These are phyloP conservation scores for Apogon talboti DNA, from an alignment of 2,797 vertebrate genomes.

Conservation along the genomic window DNA sequence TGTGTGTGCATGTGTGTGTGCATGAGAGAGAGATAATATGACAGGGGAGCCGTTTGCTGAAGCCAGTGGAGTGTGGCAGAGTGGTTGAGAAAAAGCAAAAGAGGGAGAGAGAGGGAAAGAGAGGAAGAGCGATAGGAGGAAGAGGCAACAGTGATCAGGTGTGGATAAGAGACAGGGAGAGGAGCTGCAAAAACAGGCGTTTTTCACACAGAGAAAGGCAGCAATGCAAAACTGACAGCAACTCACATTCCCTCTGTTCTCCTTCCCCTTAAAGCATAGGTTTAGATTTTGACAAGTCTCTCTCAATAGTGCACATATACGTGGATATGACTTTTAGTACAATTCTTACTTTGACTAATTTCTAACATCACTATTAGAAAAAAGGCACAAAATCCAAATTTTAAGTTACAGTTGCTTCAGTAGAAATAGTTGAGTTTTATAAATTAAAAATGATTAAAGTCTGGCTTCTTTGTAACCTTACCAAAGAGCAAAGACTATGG, in stretches of 20 bases:
- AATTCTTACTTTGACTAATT: neutral
- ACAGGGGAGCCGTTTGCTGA: conserved; percentile 73
- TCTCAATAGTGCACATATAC: neutral
- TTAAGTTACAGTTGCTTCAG: neutral
- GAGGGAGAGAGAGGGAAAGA: conserved; percentile 8
- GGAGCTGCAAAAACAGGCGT: conserved; percentile 69
- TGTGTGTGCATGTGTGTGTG: conserved; percentile 9
- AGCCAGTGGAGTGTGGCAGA: conserved; percentile 81
- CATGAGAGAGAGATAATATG: conserved; percentile 56
- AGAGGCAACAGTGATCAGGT: conserved; percentile 65
- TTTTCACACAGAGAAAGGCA: conserved; percentile 73
- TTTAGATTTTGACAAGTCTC: conserved; percentile 10
- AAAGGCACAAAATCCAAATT: neutral
- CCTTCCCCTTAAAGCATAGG: neutral
- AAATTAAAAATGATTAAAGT: too few species aligned
- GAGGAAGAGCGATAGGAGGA: conserved; percentile 25
- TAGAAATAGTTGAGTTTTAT: neutral
- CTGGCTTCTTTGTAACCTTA: neutral
- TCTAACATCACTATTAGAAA: neutral
- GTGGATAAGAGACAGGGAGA: conserved; percentile 60
- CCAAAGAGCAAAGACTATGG: neutral
- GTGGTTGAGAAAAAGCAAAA: conserved; percentile 51
- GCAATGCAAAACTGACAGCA: conserved; percentile 64
- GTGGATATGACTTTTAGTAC: neutral
- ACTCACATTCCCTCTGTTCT: conserved; percentile 36